Conservation (phyloP, 2,113 vertebrate species). For the Carlito syrichta region DNA sequence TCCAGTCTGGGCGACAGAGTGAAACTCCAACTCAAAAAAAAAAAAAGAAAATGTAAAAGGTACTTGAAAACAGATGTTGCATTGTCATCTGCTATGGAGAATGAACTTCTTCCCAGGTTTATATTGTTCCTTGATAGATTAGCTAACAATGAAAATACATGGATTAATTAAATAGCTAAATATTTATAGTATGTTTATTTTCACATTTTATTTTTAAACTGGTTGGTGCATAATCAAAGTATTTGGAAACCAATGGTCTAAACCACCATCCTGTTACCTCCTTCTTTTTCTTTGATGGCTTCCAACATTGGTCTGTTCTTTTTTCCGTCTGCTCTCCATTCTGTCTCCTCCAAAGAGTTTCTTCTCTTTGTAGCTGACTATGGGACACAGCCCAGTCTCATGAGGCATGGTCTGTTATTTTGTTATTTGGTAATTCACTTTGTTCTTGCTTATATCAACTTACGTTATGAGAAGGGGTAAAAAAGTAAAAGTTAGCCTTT, state of each 20-base stretch:
- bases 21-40: too few species aligned
- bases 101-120: not conserved
- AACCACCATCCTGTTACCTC: not conserved
- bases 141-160: not conserved
- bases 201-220: not conserved
- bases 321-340: not conserved
- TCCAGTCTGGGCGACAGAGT: too few species aligned
- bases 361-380: not conserved
- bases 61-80: not conserved
- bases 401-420: not conserved
- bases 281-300: not conserved
- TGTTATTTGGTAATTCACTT: not conserved
- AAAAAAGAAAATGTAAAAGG: not conserved
- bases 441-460: not conserved
- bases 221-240: not conserved
- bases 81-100: not conserved
- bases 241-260: not conserved
- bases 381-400: not conserved
- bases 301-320: not conserved
- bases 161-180: not conserved
- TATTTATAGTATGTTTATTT: not conserved
- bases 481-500: not conserved
- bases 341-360: not conserved
- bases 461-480: not conserved
- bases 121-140: not conserved